Evolutionary conservation across 1,140 invertebrate species (phyloP).

Genomic region (Drosophila sproati): DNA sequence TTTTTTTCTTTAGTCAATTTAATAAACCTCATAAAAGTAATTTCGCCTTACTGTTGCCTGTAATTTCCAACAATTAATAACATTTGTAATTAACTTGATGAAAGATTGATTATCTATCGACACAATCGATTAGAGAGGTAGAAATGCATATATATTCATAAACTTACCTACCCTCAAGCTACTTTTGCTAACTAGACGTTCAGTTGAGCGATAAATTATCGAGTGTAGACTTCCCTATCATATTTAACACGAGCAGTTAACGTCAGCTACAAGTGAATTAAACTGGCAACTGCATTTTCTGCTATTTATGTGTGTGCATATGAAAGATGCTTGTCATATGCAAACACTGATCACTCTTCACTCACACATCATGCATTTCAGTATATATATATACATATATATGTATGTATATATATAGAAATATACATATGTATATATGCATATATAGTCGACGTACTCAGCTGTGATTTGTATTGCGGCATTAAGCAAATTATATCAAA

Average conservation of each 20-base stretch:
- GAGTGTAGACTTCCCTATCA: no score
- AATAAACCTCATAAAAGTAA: no score
- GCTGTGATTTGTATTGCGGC: constrained; percentile 13
- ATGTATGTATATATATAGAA: not conserved
- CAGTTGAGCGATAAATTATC: no score
- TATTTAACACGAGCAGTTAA: not conserved
- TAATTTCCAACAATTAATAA: no score
- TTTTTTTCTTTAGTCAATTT: no score
- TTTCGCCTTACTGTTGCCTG: no score
- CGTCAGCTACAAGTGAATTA: not conserved
- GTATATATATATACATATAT: not conserved
- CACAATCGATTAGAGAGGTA: no score
- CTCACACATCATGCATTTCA: not conserved
- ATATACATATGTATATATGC: not conserved
- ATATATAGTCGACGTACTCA: constrained; percentile 10
- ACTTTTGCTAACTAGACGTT: no score
- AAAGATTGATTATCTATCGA: no score
- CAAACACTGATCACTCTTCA: not conserved
- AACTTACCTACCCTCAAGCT: no score
- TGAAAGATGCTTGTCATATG: not conserved
- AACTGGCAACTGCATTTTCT: not conserved
- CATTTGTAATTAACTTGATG: no score
- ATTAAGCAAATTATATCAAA: constrained; percentile 52
- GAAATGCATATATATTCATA: no score
- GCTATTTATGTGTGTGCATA: not conserved